Base-by-base conservation (phyloP, 2,888 invertebrate genomes). In the Habroteleia sp. region DNA sequence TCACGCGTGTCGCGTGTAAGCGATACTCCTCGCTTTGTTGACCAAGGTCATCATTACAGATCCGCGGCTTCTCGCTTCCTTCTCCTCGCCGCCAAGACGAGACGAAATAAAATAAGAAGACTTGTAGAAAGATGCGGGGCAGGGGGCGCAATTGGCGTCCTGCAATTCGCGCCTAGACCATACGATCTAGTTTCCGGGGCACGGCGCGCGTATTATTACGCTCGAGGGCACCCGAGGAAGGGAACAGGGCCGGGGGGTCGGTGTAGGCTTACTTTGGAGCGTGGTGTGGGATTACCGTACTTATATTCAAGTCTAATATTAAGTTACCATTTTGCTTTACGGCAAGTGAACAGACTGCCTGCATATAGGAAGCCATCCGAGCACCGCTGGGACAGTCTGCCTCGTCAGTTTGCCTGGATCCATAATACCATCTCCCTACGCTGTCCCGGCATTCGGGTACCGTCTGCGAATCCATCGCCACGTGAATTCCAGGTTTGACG, bases 331-430 rank as follows among this genome's bases (percentile, higher is more conserved):
- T 87, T 85, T 86, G 85, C 87, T 87, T 87, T 86, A 87, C 88
- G 88, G 84, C 88, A 87, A 87, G 86, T 86, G 88, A 87, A 87
- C 88, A 88, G 87, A 85, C 84, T 83, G 88, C 87, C 88, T 82
- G 87, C 88, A 88, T 88, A 88, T 88, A 88, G 88, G 88, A 88
- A 88, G 88, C 88, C 88, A 87, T 85, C 87, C 80, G 86, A 86
- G 81, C 81, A 83, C 83, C 85, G 82, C 80, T 82, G 84, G 83
- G 85, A 85, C 88, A 88, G 87, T 87, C 83, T 82, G 82, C 80
- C 81, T 79, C 79, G 81, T 54, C 46, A 29, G 50, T 76, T 79
- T 80, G 82, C 79, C 80, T 80, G 85, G 84, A 84, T 83, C 84
- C 84, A 84, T 84, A 85, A 83, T 56, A 27, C 41, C 17, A 16